A percentile compares a stretch with the other conserved stretches of the same genome.
Conservation (phyloP, 2,888 invertebrate species). For the Sarcophaga carnaria region DNA sequence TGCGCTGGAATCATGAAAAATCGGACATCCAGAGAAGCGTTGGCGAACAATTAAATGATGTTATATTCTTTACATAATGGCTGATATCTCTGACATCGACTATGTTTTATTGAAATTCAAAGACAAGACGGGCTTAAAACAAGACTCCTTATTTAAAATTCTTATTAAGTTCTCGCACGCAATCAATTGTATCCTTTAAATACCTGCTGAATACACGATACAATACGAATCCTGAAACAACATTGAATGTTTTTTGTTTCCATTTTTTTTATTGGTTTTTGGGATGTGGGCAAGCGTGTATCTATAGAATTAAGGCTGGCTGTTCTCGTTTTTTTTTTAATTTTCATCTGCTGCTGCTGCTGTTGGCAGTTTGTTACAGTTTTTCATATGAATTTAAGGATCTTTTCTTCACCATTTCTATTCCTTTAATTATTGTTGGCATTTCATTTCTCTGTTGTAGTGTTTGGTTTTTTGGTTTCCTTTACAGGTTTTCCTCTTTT, state of each 20-base stretch:
- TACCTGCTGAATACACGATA: no score
- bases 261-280: neutral
- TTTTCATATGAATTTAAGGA: slow-evolving; percentile 2
- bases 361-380: slow-evolving; percentile 14
- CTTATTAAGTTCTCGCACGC: no score
- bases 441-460: slow-evolving; percentile 10
- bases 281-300: neutral
- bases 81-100: no score
- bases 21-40: no score
- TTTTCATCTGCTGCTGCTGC: neutral
- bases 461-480: neutral
- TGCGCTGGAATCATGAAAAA: no score
- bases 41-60: no score
- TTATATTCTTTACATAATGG: no score
- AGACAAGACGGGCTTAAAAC: no score
- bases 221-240: no score
- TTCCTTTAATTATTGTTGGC: neutral
- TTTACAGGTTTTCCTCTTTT: slow-evolving; percentile 3
- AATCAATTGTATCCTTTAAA: no score
- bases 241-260: neutral
- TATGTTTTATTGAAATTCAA: no score
- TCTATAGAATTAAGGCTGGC: neutral
- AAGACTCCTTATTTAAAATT: no score
- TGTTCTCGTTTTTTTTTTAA: neutral
- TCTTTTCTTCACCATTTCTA: neutral